A percentile compares a stretch with the other conserved stretches of the same genome.
phyloP scores from a whole-genome alignment of 2,113 vertebrate species.

The Neotragus pygmaeus region DNA sequence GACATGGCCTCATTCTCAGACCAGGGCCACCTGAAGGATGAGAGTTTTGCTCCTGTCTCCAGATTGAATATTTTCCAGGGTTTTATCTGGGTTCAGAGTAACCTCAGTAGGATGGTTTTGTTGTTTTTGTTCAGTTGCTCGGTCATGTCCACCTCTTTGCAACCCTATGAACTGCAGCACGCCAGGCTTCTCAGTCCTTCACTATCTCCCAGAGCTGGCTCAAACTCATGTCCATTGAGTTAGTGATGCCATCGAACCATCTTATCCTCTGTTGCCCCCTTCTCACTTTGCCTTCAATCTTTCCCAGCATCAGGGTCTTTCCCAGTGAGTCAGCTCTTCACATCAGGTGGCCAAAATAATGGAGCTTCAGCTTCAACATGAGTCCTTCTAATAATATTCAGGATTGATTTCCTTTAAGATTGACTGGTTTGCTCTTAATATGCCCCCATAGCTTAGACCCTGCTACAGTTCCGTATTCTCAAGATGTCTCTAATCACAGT shows the following conservation, averaged over 20 bases:
- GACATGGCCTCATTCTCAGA: neutral
- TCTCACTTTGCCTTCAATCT: neutral
- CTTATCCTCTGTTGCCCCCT: neutral
- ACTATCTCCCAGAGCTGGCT: neutral
- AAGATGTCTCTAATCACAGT: neutral
- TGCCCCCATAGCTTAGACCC: neutral
- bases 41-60: neutral
- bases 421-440: neutral
- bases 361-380: neutral
- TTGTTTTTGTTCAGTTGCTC: neutral
- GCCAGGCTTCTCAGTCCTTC: neutral
- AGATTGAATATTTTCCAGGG: neutral
- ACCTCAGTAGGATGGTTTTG: neutral
- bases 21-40: neutral
- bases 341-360: neutral
- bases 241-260: neutral
- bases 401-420: neutral
- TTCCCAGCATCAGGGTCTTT: neutral
- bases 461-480: neutral
- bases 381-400: neutral
- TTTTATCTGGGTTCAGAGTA: neutral
- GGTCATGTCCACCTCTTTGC: neutral
- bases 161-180: neutral
- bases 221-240: neutral
- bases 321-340: neutral